Base-by-base conservation (phyloP, 2,113 vertebrate species). In the Percina caprodes region DNA sequence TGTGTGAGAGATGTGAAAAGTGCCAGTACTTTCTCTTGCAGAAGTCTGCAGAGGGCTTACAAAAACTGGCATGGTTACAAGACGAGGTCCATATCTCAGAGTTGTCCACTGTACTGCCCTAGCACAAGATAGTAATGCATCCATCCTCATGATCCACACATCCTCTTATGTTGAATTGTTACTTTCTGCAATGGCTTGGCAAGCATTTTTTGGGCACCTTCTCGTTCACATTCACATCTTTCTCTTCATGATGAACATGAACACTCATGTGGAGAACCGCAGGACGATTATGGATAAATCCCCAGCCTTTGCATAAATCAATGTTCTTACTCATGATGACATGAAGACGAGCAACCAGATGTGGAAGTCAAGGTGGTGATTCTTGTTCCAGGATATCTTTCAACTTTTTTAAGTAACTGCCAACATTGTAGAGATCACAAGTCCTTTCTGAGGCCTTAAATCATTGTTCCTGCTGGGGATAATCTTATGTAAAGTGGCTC, bases 331-430 rank as follows among this genome's bases (percentile, higher is more conserved):
- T 87, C 77, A 72, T 23, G 69, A 86, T 84, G 79, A 89, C 73
- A 69, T 77, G 74, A 86, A 74, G 71, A 90, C 62, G 46, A 86
- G 72, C 76, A 69, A 52, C 85, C 91, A 89, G 86, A 92, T 92
- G 87, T 89, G 39, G 42, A 79, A 67, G 69, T 66, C 2, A 62
- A 76, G 45, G 67, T 86, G 74, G 68, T 63, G 58, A 63, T 74
- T 79, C 72, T 63, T 83, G 84, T 83, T 86, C 86, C 86, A 85
- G 77, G 81, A 86, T 79, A 72, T 77, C 77, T 79, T 87, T 90
- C 67, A 90, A 46, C 77, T 87, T 86, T 59, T 78, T 83, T 11
- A 55, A 72, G 66, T 63, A 55, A 85, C 72, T 83, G 84, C 87
- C 72, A 89, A 71, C 68, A 76, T n/a, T 70, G 48, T 45, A 24